Conservation (phyloP, 1,140 invertebrate species). For the Teleopsis dalmanni region DNA sequence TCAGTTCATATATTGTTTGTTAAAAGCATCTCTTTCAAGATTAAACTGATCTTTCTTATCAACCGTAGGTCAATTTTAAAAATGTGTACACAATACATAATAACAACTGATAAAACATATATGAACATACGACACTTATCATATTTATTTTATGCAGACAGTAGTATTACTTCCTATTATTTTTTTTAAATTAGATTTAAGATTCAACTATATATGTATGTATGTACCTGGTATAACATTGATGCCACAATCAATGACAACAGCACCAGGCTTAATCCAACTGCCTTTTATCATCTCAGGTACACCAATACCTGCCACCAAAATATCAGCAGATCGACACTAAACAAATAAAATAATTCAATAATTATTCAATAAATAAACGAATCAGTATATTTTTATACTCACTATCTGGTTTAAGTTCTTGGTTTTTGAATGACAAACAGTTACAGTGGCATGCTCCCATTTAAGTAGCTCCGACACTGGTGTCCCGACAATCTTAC, state of each 20-base stretch:
- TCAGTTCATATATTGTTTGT: too few species aligned
- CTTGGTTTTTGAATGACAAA: slow-evolving; percentile 92
- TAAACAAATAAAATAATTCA: slow-evolving; percentile 21
- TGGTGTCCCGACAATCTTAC: slow-evolving; percentile 96
- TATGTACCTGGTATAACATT: slow-evolving; percentile 86
- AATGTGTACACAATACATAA: too few species aligned
- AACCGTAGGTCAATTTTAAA: too few species aligned
- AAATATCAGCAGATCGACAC: slow-evolving; percentile 78
- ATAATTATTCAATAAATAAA: neutral
- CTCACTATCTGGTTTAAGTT: slow-evolving; percentile 71
- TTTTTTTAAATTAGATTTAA: too few species aligned
- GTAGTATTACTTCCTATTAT: too few species aligned
- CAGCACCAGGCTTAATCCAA: slow-evolving; percentile 96
- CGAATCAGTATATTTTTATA: neutral
- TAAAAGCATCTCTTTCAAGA: too few species aligned
- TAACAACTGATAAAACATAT: too few species aligned
- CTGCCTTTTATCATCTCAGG: slow-evolving; percentile 86
- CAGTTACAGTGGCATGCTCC: slow-evolving; percentile 93
- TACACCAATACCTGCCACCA: slow-evolving; percentile 92
- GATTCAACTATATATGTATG: too few species aligned
- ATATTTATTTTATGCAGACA: too few species aligned
- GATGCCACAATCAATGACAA: slow-evolving; percentile 99
- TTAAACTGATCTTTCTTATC: too few species aligned
- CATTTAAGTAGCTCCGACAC: slow-evolving; percentile 91
- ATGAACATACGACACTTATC: too few species aligned